phyloP scores from a whole-genome alignment of 2,113 vertebrate genomes.

The Microtus montanus region DNA sequence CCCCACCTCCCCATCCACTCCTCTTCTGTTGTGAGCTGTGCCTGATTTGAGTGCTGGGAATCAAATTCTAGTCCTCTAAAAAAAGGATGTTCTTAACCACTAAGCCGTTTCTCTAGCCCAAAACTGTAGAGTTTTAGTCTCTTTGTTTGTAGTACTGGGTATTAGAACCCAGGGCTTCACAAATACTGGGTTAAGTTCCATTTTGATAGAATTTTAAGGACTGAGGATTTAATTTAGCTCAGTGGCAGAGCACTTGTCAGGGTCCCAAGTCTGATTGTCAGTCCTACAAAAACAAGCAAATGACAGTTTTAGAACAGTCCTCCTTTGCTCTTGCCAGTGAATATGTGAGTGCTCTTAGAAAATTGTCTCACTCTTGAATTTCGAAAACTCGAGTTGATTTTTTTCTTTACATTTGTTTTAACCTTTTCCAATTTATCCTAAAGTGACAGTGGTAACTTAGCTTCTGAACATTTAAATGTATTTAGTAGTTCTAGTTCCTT shows the following conservation, averaged over 20 bases:
- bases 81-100: neutral
- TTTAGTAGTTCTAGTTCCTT: slow-evolving; percentile 46
- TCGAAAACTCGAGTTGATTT: slow-evolving; percentile 42
- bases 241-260: neutral
- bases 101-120: neutral
- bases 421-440: slow-evolving; percentile 21
- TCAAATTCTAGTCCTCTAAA: neutral
- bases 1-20: too few relatives aligned
- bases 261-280: neutral
- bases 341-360: neutral
- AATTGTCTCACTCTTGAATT: slow-evolving; percentile 13
- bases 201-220: slow-evolving; percentile 39
- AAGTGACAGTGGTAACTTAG: slow-evolving; percentile 48
- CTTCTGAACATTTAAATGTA: slow-evolving; percentile 25
- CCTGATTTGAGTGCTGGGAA: too few relatives aligned
- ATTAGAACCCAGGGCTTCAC: neutral
- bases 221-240: neutral
- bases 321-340: slow-evolving; percentile 42
- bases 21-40: neutral
- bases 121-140: neutral
- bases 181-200: neutral
- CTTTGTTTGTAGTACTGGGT: too few relatives aligned
- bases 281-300: neutral
- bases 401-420: slow-evolving; percentile 44
- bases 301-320: neutral